Evolutionary conservation across 2,888 invertebrate species (phyloP), one percentile per base, ranked within the genome.

Genomic region (Heliconius sara): DNA sequence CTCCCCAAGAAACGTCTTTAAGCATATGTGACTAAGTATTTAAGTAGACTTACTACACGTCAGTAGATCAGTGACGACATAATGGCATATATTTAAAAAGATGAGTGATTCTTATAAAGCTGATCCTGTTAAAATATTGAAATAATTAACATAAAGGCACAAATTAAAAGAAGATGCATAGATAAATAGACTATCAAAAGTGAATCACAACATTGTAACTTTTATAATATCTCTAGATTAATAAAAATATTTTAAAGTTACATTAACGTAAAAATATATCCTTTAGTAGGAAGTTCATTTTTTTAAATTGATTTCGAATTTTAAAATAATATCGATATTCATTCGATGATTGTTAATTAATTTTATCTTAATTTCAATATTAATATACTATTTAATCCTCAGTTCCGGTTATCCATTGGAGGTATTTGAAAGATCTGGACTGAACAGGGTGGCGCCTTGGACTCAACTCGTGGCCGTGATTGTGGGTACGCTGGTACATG

Each of bases 381-480:
- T n/a, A 60, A 60, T 60, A 60, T 12, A 67, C 19, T 43, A 27
- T 83, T 91, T 86, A 95, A 86, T 95, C 91, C 82, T 95, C 95
- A 68, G 95, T 95, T 78, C 95, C 95, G n/a, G 95, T 95, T 83
- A 95, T 94, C 92, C 95, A 95, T 86, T 95, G 95, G 30, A 95
- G 91, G 82, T 95, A 95, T 85, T 95, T 95, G 88, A 95, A 95
- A 57, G 95, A 95, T 85, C 95, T 90, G n/a, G 95, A 95, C 84
- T 95, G 95, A 76, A 95, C 87, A 3, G 95, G 95, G 78, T n/a
- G 93, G 93, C 73, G 92, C 92, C 74, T 92, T 90, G 30, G 92
- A 85, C 65, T 93, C 93, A 74, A 88, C 88, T 84, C 90, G 88
- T 73, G 89, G 86, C 68, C 93, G 91, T 39, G 92, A 86, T 85